Percentiles rank a stretch among this genome's conserved stretches.
Evolutionary conservation across 2,113 vertebrate species (phyloP).

Genomic region (Nothocercus nigrocapillus): DNA sequence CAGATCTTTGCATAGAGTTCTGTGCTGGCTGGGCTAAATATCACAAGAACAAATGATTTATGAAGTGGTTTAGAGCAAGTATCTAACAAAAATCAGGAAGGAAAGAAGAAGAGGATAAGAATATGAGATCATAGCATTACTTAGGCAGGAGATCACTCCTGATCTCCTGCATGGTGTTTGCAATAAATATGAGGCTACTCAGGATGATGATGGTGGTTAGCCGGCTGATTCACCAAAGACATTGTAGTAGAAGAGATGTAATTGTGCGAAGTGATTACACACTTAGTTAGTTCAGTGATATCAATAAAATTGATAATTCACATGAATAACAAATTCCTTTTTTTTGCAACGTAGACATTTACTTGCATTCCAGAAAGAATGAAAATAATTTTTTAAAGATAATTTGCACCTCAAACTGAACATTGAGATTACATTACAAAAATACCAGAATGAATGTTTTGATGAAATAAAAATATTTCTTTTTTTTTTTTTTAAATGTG

Average conservation of each 20-base stretch:
- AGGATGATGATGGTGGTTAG: not conserved
- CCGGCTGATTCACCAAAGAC: not conserved
- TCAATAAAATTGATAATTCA: not conserved
- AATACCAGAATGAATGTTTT: not conserved
- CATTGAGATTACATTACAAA: not conserved
- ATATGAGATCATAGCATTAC: rapidly evolving
- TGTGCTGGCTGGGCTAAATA: not conserved
- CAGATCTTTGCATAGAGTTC: not conserved
- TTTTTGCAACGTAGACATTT: not conserved
- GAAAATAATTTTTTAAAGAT: not conserved
- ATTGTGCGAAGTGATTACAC: not conserved
- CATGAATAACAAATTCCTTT: not conserved
- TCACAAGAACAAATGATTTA: not conserved
- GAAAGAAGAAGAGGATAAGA: not conserved
- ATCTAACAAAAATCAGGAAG: not conserved
- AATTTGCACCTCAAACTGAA: not conserved
- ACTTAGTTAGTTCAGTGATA: not conserved
- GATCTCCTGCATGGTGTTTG: not conserved
- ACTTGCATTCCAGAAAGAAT: not conserved
- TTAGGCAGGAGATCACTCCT: not conserved
- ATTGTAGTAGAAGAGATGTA: not conserved
- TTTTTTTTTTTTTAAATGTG: not conserved
- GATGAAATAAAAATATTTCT: not conserved
- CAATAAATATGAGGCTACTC: not conserved
- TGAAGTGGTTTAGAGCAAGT: not conserved